A percentile compares a stretch with the other conserved stretches of the same genome.
Evolutionary conservation across 2,797 vertebrate species (phyloP).

Genomic region (Choloepus didactylus): DNA sequence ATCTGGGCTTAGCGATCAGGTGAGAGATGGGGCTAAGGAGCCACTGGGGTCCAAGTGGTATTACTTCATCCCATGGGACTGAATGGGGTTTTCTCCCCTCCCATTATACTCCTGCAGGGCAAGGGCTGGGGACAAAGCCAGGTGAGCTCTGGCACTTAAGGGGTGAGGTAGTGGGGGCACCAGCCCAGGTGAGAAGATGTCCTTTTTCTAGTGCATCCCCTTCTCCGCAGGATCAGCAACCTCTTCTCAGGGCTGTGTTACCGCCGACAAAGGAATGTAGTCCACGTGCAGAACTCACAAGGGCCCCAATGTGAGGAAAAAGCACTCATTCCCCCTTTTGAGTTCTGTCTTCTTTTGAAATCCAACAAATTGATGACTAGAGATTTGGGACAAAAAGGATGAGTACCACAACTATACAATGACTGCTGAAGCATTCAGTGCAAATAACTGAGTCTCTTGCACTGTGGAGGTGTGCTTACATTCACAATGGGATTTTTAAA

Average conservation of each 20-base stretch:
- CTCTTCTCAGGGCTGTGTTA: background rate
- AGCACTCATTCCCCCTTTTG: background rate
- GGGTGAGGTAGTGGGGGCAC: background rate
- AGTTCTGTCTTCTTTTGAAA: constrained; percentile 6
- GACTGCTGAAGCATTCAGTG: background rate
- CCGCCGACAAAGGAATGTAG: background rate
- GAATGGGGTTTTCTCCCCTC: background rate
- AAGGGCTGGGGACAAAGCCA: background rate
- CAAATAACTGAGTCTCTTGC: background rate
- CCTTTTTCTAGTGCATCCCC: background rate
- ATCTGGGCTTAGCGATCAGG: background rate
- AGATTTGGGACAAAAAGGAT: background rate
- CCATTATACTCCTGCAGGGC: background rate
- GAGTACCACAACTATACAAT: background rate
- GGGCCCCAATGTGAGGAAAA: background rate
- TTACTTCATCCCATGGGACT: background rate
- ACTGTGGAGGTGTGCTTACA: background rate
- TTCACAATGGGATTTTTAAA: background rate
- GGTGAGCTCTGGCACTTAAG: background rate
- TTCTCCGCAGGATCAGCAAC: background rate
- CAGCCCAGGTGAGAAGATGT: background rate
- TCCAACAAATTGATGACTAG: background rate
- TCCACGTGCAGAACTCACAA: background rate
- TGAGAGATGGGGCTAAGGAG: background rate
- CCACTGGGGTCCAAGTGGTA: background rate